A percentile compares a stretch with the other conserved stretches of the same genome.
phyloP scores from a whole-genome alignment of 2,113 vertebrate species.

The Perca fluviatilis region DNA sequence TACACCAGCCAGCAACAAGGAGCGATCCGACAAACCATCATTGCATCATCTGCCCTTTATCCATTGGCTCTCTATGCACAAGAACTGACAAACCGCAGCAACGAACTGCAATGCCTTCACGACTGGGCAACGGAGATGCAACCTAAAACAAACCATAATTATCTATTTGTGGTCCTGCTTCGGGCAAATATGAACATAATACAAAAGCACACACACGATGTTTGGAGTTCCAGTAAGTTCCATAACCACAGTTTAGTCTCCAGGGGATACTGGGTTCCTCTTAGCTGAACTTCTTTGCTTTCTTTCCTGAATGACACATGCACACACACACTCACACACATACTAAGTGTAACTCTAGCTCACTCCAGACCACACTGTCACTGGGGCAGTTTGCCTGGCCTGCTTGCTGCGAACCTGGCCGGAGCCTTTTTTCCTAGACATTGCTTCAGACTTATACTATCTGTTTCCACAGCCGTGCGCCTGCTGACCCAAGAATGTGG shows the following conservation, averaged over 20 bases:
- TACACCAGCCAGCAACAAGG: slow-evolving; percentile 8
- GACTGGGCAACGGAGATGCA: slow-evolving; percentile 58
- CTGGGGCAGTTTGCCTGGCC: slow-evolving; percentile 47
- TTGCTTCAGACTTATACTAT: slow-evolving; percentile 76
- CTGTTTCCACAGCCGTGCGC: slow-evolving; percentile 77
- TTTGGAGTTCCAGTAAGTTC: slow-evolving; percentile 72
- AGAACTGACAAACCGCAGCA: slow-evolving; percentile 42
- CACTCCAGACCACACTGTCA: slow-evolving; percentile 57
- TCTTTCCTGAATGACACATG: slow-evolving; percentile 59
- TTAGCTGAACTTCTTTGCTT: slow-evolving; percentile 37
- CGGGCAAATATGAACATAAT: slow-evolving; percentile 54
- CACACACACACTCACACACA: slow-evolving; percentile 4
- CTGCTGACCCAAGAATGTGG: slow-evolving; percentile 77
- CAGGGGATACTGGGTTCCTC: slow-evolving; percentile 51
- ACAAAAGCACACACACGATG: slow-evolving; percentile 66
- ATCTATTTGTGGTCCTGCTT: slow-evolving; percentile 65
- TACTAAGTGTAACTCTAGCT: slow-evolving; percentile 51
- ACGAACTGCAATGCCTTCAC: slow-evolving; percentile 64
- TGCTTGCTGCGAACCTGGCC: slow-evolving; percentile 48
- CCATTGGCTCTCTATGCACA: slow-evolving; percentile 5
- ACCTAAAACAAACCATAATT: slow-evolving; percentile 69
- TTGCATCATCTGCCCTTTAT: slow-evolving; percentile 42
- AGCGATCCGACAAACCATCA: slow-evolving; percentile 1
- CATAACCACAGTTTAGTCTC: slow-evolving; percentile 62
- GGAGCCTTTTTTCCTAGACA: slow-evolving; percentile 65